Percentiles rank a stretch among this genome's conserved stretches.
Evolutionary conservation across 2,888 invertebrate genomes (phyloP).

Genomic region (Diaperis boleti): DNA sequence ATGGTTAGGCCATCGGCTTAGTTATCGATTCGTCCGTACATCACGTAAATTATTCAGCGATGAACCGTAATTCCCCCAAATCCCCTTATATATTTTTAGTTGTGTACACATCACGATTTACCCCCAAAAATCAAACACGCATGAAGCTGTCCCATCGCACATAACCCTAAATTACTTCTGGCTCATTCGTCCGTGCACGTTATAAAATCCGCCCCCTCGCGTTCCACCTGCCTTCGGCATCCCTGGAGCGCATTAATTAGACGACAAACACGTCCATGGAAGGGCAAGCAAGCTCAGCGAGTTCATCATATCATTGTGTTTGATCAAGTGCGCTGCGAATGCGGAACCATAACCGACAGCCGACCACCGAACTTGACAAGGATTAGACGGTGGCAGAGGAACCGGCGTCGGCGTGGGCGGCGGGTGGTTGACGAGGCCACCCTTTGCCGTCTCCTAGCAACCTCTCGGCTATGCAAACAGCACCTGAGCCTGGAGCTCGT

Average conservation of each 20-base stretch:
- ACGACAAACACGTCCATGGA: constrained; percentile 38
- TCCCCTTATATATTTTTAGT: constrained; percentile 29
- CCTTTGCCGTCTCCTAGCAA: constrained; percentile 56
- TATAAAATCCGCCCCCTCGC: constrained; percentile 10
- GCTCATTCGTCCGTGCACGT: constrained; percentile 26
- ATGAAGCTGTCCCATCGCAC: constrained; percentile 19
- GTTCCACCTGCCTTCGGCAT: not conserved
- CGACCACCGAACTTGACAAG: constrained; percentile 48
- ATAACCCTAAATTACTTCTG: constrained; percentile 33
- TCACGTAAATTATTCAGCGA: constrained; percentile 19
- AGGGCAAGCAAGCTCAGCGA: constrained; percentile 38
- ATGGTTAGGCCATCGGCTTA: constrained; percentile 10
- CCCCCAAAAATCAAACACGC: constrained; percentile 30
- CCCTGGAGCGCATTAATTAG: constrained; percentile 40
- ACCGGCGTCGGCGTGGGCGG: constrained; percentile 31
- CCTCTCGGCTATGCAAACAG: constrained; percentile 57
- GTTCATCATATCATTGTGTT: constrained; percentile 48
- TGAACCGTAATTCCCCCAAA: constrained; percentile 13
- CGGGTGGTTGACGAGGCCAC: constrained; percentile 47
- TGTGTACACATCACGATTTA: constrained; percentile 17
- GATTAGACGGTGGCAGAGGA: constrained; percentile 43
- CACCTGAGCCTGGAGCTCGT: constrained; percentile 48
- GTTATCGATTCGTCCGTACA: constrained; percentile 24
- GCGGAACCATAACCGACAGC: constrained; percentile 46
- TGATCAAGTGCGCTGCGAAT: constrained; percentile 47